Percentiles rank a stretch among this genome's conserved stretches.
Conservation (phyloP, 2,888 invertebrate species). For the Cataglyphis altisquamis region DNA sequence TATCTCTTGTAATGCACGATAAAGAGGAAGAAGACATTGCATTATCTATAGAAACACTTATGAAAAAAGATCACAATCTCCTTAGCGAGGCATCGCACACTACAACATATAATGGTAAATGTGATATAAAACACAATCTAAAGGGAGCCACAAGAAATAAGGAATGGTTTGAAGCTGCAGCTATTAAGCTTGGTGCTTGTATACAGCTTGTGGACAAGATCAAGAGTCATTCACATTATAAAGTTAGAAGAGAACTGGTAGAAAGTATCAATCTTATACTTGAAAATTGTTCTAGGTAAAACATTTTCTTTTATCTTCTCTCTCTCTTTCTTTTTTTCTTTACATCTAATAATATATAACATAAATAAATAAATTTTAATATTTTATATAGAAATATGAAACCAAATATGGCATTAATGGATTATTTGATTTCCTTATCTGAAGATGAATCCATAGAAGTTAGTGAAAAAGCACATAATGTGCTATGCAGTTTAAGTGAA, state of each 20-base stretch:
- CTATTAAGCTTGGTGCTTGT: conserved; percentile 87
- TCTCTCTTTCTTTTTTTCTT: background rate
- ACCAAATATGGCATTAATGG: conserved; percentile 89
- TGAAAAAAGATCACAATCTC: conserved; percentile 74
- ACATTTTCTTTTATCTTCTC: conserved; percentile 14
- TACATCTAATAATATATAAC: background rate
- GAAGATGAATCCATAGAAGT: conserved; percentile 89
- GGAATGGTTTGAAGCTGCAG: conserved; percentile 89
- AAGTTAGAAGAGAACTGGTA: conserved; percentile 89
- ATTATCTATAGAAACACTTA: conserved; percentile 55
- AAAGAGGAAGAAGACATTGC: conserved; percentile 66
- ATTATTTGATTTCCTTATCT: conserved; percentile 90
- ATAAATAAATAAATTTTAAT: conserved; percentile 23
- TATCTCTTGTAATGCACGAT: conserved; percentile 86
- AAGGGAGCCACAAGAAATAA: conserved; percentile 85
- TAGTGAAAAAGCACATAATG: conserved; percentile 83
- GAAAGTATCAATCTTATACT: conserved; percentile 88
- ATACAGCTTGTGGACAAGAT: conserved; percentile 87
- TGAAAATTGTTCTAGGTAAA: conserved; percentile 88
- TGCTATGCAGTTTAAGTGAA: conserved; percentile 85
- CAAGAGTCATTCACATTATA: conserved; percentile 88
- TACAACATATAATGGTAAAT: conserved; percentile 64
- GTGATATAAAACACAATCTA: conserved; percentile 84
- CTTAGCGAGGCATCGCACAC: conserved; percentile 69
- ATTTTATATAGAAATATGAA: conserved; percentile 88